Base-by-base conservation (phyloP, 2,888 invertebrate species). In the Drosophila limbata region DNA sequence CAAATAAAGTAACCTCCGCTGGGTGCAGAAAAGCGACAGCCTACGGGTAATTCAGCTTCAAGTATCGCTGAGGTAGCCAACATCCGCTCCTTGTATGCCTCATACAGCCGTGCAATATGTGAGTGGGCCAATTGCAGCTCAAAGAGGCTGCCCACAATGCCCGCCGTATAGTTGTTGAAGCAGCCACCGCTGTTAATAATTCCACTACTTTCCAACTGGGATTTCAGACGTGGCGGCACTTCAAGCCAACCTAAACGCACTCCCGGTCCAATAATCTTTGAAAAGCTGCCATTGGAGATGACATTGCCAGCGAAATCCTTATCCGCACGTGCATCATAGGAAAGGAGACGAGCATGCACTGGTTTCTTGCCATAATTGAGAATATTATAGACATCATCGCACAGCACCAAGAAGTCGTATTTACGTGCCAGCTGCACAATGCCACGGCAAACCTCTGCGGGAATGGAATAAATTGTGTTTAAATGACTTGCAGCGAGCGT, bases 211-310 rank as follows among this genome's bases (percentile, higher is more conserved):
- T 91, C 91, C 3, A 94, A 74, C 33, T 91, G 81, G 1, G 90
- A 87, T 39, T 92, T 92, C 13, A 94, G 71, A 28, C 92, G 90
- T 3, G 93, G 84, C 2, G 94, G 93, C 19, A 93, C 93, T 85
- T 95, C 95, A 25, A 95, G 90, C 95, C 95, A 95, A 3, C 95
- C 95, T 13, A 95, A 85, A n/a, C 95, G 92, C 15, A 95, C 81
- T 0, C 94, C 95, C 1, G 95, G 95, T 0, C 94, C 94, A 62
- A 95, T 88, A 52, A 95, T 94, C 91, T 95, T 95, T 0, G 95
- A 95, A 89, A 95, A 95, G 1, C 94, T 93, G 21, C 95, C 94
- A 86, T 95, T 95, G 0, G 95, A 95, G 39, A 95, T 92, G 4
- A 95, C 93, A 88, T 94, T 93, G 1, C 94, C 94, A 19, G 89